A percentile compares a stretch with the other conserved stretches of the same genome.
phyloP scores from a whole-genome alignment of 2,888 invertebrate genomes.

The Apamea sordens region DNA sequence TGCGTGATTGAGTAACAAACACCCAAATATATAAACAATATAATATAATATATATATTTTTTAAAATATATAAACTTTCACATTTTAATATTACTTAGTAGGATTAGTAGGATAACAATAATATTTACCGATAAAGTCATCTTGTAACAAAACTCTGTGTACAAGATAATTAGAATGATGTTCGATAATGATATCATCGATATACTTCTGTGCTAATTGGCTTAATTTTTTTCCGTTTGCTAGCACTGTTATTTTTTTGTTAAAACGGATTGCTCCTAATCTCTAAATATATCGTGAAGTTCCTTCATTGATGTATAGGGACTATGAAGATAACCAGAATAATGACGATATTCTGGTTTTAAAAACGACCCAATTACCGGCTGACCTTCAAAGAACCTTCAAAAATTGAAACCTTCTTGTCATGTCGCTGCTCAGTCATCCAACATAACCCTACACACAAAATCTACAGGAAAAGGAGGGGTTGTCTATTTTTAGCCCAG shows the following conservation, averaged over 20 bases:
- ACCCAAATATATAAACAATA: too few species aligned
- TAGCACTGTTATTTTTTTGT: not conserved
- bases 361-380: slow-evolving; percentile 35
- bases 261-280: not conserved
- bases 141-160: not conserved
- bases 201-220: not conserved
- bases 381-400: slow-evolving; percentile 48
- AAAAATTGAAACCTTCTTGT: slow-evolving; percentile 29
- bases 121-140: not conserved
- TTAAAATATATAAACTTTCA: too few species aligned
- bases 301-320: not conserved
- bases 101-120: not conserved
- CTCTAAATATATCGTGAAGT: not conserved
- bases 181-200: not conserved
- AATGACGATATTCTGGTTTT: not conserved
- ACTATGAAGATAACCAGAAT: too few species aligned
- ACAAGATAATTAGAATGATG: not conserved
- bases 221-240: not conserved
- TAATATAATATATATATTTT: too few species aligned
- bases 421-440: slow-evolving; percentile 33
- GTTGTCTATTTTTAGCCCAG: slow-evolving; percentile 49
- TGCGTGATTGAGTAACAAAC: too few species aligned
- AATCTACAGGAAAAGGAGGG: slow-evolving; percentile 56
- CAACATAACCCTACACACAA: slow-evolving; percentile 37
- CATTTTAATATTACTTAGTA: too few species aligned